A percentile compares a stretch with the other conserved stretches of the same genome.
Evolutionary conservation across 2,113 vertebrate species (phyloP).

Genomic region (Sigmodon hispidus): DNA sequence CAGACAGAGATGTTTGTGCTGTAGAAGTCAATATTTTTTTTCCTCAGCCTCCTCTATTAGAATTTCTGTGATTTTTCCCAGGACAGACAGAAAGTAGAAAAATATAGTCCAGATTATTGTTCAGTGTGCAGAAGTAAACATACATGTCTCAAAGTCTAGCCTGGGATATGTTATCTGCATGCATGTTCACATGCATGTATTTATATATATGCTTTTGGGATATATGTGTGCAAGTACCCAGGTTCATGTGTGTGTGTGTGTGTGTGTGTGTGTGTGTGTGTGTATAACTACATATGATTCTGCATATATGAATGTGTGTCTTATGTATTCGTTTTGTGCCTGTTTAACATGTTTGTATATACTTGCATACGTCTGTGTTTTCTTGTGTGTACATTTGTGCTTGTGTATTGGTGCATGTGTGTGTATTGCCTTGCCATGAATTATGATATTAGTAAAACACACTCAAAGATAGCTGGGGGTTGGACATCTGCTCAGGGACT

Average conservation of each 20-base stretch:
- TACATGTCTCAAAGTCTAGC: neutral
- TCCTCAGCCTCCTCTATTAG: constrained; percentile 64
- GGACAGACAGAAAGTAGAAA: neutral
- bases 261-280: neutral
- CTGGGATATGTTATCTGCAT: neutral
- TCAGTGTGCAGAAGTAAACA: neutral
- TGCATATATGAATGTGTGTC: no score
- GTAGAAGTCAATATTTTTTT: constrained; percentile 73
- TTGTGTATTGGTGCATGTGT: neutral
- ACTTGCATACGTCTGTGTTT: neutral
- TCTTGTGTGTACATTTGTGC: neutral
- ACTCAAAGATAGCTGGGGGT: neutral
- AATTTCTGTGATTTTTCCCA: constrained; percentile 65
- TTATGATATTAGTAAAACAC: neutral
- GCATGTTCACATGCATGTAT: neutral
- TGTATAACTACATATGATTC: no score
- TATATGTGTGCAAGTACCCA: no score
- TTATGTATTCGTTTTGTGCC: neutral
- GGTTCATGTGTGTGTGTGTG: neutral
- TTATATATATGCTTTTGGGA: neutral
- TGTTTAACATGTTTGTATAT: neutral
- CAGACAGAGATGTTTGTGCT: constrained; percentile 71
- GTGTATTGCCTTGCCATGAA: neutral
- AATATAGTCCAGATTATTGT: neutral
- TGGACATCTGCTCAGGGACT: neutral